These are phyloP conservation scores for Dermolepida albohirtum DNA, from an alignment of 2,888 invertebrate species.

Conservation along the genomic window DNA sequence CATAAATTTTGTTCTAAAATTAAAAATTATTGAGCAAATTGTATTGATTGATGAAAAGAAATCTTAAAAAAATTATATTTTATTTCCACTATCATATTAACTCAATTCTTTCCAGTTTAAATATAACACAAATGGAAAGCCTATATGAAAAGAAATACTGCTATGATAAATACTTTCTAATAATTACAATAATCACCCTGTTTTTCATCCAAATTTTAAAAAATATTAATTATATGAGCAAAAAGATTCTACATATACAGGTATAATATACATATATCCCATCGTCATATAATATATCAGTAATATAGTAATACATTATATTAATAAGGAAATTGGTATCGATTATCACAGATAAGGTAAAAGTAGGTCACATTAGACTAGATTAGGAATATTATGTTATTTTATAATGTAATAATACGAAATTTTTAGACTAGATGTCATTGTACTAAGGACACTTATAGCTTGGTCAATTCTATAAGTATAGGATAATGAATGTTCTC, in stretches of 20 bases:
- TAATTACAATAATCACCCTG: constrained; percentile 45
- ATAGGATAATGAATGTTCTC: constrained; percentile 80
- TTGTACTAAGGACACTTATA: constrained; percentile 63
- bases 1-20: no score
- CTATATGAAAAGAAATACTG: constrained; percentile 31
- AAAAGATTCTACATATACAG: constrained; percentile 45
- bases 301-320: constrained; percentile 36
- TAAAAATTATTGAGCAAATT: no score
- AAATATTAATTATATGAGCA: constrained; percentile 48
- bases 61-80: background rate
- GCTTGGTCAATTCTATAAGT: constrained; percentile 73
- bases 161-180: constrained; percentile 31
- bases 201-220: constrained; percentile 40
- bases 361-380: constrained; percentile 58
- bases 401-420: constrained; percentile 36
- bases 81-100: background rate
- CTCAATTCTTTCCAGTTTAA: constrained; percentile 29
- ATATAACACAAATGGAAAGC: background rate
- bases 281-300: constrained; percentile 18
- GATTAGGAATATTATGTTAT: constrained; percentile 45
- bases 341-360: constrained; percentile 65
- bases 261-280: constrained; percentile 20
- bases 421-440: constrained; percentile 42
- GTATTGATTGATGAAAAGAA: no score
- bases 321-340: constrained; percentile 64